A percentile compares a stretch with the other conserved stretches of the same genome.
phyloP scores from a whole-genome alignment of 2,797 vertebrate species.

The Propithecus perrieri region DNA sequence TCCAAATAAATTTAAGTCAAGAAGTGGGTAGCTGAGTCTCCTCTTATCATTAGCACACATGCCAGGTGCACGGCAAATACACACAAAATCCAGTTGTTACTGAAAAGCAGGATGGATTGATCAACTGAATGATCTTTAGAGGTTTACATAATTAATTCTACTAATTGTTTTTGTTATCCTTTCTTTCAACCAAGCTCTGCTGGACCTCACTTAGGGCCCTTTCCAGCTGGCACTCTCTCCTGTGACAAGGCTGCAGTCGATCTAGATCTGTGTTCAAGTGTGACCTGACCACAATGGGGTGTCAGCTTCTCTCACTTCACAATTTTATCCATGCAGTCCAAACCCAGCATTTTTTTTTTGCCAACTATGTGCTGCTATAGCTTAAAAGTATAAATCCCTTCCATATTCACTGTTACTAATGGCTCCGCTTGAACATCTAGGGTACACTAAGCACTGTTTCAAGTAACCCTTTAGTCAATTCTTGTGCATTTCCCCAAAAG shows the following conservation, averaged over 20 bases:
- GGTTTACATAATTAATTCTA: not conserved
- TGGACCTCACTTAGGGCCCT: no score
- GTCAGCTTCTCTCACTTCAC: not conserved
- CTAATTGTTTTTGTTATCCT: not conserved
- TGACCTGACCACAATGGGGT: accelerated
- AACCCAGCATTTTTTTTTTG: not conserved
- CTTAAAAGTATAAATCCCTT: not conserved
- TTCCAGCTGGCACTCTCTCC: not conserved
- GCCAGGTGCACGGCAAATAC: not conserved
- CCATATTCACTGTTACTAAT: not conserved
- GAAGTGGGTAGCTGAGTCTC: accelerated
- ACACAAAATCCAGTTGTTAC: not conserved
- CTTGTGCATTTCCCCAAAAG: not conserved
- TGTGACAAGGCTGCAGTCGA: not conserved
- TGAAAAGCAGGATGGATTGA: not conserved
- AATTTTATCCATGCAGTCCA: not conserved
- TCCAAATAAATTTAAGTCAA: not conserved
- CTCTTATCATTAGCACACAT: not conserved
- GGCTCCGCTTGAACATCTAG: not conserved
- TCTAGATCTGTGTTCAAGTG: not conserved
- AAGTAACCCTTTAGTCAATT: no score
- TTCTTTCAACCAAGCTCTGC: not conserved
- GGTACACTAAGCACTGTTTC: not conserved
- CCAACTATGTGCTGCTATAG: not conserved
- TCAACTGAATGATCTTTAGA: not conserved